Base-by-base conservation (phyloP, 2,888 invertebrate genomes). In the Hyalella azteca region DNA sequence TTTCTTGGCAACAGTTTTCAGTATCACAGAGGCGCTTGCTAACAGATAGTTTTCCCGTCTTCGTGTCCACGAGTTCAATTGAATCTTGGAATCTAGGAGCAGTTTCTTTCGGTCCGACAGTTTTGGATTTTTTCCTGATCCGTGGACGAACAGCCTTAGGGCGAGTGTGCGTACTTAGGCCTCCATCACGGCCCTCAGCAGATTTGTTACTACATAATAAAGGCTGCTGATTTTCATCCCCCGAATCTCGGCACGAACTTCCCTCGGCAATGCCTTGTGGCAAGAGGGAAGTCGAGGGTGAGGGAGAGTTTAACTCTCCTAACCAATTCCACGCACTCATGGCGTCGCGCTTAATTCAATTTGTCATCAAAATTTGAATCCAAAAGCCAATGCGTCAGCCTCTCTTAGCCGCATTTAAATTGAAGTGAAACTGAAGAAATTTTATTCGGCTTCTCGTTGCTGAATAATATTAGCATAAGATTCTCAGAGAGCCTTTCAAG, bases 221-320 rank as follows among this genome's bases (percentile, higher is more conserved):
- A 5, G 66, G 66, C 39, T 66, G 22, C 66, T 66, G 36, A 36
- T 66, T 66, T n/a, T 66, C 66, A n/a, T 66, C 66, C 22, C 29
- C 66, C 7, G 66, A 66, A 66, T 66, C 66, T 15, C 36, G 32
- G n/a, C 66, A 66, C 29, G 66, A 66, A 66, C 66, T 66, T 5
- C 36, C 36, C 36, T 66, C 66, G n/a, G 66, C 66, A 9, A 54
- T 29, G 19, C 66, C 66, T 15, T 66, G 36, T 4, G 66, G 66
- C 5, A 66, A 36, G 11, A 66, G 66, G 29, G 66, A 66, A 15
- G 66, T 66, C 19, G 66, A 66, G 9, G 66, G 66, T 2, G 66
- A 66, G 36, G 66, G 66, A 36, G 66, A 36, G 36, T 32, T 66
- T 7, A 36, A 66, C 36, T 32, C 32, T 19, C 66, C 19, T 39